Evolutionary conservation across 1,140 invertebrate genomes (phyloP), one percentile per base, ranked within the genome.

Genomic region (Philopotamus ludificatus): DNA sequence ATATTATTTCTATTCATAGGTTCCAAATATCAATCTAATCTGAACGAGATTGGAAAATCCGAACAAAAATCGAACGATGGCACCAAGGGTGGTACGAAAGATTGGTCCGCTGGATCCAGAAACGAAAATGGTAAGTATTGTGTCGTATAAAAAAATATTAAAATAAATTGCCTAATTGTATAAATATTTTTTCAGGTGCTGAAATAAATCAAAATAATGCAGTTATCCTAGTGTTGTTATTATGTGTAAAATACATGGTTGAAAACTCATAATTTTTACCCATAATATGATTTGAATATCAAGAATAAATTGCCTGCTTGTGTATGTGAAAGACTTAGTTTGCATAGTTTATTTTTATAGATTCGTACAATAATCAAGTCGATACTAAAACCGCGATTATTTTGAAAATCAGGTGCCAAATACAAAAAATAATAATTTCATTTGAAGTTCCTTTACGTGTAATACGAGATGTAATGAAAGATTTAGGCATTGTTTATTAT

Each of bases 31-130:
- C 84, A 85, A 74, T 87, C 85, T 34, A 87, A 86, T 72, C 75
- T 88, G 65, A 88, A 87, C 73, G 86, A 88, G 74, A 85, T 88
- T 68, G 86, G 83, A 68, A 87, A 87, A 76, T 88, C 85, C 28
- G 85, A 88, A 74, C 86, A 87, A 73, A 87, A 87, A 76, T 86
- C 85, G 28, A 76, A 74, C 70, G 68, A 70, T 28, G 66, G 65
- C 0, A 63, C 65, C 1, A 70, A 70, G 28, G 68, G 68, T n/a
- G 34, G 60, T 16, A 41, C 44, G 4, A 70, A 70, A 42, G 68
- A 70, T 45, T 70, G 68, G 68, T 61, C 53, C 1, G n/a, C 61
- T 1, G 61, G 68, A 12, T 18, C 59, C 0, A 45, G 63, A 15
- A 58, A 12, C 34, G 41, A 28, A 2, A 70, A 63, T 50, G 68